These are phyloP conservation scores for Caenorhabditis sp. DNA, from an alignment of 2,888 invertebrate genomes.

Conservation along the genomic window DNA sequence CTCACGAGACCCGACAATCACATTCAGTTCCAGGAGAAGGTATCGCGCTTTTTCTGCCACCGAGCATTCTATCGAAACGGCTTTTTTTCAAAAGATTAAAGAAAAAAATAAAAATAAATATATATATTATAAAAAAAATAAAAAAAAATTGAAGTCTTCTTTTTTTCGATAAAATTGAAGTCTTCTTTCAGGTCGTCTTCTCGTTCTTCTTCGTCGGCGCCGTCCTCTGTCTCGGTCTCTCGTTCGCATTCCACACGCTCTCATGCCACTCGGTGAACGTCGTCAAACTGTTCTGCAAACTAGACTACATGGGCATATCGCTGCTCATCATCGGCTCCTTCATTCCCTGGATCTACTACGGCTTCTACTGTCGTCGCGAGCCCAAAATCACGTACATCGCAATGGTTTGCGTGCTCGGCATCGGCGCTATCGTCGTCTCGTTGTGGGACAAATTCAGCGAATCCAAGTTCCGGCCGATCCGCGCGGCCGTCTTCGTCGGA, in stretches of 20 bases:
- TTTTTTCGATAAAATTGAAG: conserved; percentile 79
- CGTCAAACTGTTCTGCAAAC: conserved; percentile 95
- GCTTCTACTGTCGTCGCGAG: conserved; percentile 88
- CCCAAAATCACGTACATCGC: conserved; percentile 84
- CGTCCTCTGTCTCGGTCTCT: conserved; percentile 95
- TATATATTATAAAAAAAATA: conserved; percentile 92
- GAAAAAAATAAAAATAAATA: too few species aligned
- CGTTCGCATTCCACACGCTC: conserved; percentile 97
- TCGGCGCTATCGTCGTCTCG: conserved; percentile 87
- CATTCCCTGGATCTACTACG: conserved; percentile 99
- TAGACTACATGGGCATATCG: conserved; percentile 99
- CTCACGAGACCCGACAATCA: conserved; percentile 85
- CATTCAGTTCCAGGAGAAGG: conserved; percentile 95
- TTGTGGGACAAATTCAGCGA: conserved; percentile 98
- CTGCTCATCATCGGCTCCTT: conserved; percentile 98
- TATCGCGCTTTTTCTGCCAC: conserved; percentile 82
- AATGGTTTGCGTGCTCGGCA: conserved; percentile 65
- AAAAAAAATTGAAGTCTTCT: conserved; percentile 79
- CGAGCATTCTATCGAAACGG: too few species aligned
- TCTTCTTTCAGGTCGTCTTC: conserved; percentile 83
- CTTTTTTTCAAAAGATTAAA: too few species aligned
- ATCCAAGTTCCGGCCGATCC: conserved; percentile 89
- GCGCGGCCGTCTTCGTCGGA: conserved; percentile 94
- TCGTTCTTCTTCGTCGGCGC: conserved; percentile 96
- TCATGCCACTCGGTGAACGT: conserved; percentile 98